Evolutionary conservation across 1,140 invertebrate species (phyloP), one percentile per base, ranked within the genome.

Genomic region (Leptoteleia sp.): DNA sequence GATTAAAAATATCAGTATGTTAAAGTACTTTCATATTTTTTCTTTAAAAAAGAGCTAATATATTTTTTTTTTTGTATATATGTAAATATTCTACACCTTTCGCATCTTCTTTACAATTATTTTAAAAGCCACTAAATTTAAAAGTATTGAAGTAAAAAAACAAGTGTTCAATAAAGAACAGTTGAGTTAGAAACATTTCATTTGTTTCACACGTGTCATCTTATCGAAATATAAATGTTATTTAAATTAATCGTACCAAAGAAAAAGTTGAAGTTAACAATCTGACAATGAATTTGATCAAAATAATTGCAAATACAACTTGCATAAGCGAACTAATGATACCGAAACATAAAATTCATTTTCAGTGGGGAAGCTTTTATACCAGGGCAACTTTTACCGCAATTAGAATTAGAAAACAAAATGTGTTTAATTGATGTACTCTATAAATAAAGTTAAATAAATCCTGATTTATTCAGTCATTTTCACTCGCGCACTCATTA

Each of bases 401-500:
- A 47, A 61, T 61, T 61, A 47, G 29, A 48, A 47, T 25, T 61
- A 61, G 57, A 61, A 45, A 47, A 61, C 16, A 31, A 59, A 45
- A 22, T 59, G 55, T 6, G 15, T 19, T 59, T 59, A 59, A 59
- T 59, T 35, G 55, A 11, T 25, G 16, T 17, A 4, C 4, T 55
- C 29, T 17, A 17, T 29, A 57, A 27, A 6, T 15, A 38, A 38
- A 5, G 5, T 17, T 8, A 17, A 4, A 31, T 9, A 31, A 35
- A 52, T 52, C 22, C 33, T 11, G 37, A 37, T 40, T 25, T 55
- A 55, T 40, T 25, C 35, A 25, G 2, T 13, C 16, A 25, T 38
- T 38, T 54, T 25, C 17, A 35, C 9, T 22, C 19, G 19, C 19
- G 19, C 19, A 6, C 33, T 54, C 50, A 38, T 38, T 54, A 8